These are phyloP conservation scores for Vespertilio murinus DNA, from an alignment of 2,797 vertebrate species.

Conservation along the genomic window DNA sequence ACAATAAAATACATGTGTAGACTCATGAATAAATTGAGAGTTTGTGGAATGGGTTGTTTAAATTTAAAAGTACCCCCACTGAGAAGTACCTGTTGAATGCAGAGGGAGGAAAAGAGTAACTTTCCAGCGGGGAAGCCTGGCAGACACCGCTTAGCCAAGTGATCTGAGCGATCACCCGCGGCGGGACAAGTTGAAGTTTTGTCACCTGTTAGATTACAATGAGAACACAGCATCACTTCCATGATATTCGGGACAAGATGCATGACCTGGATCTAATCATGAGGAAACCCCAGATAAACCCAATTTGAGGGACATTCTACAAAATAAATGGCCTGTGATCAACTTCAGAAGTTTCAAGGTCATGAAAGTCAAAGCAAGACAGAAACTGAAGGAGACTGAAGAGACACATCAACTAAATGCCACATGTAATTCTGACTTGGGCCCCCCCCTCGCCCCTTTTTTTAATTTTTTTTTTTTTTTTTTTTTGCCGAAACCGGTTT, in stretches of 20 bases:
- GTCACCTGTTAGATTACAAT: background rate
- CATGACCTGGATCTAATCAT: background rate
- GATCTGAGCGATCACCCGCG: background rate
- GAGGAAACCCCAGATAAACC: background rate
- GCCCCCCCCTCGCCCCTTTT: background rate
- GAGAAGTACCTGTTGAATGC: background rate
- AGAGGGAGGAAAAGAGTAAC: background rate
- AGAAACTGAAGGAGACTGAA: background rate
- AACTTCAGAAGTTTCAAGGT: background rate
- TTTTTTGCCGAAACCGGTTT: too few relatives aligned
- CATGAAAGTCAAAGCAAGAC: background rate
- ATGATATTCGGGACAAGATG: background rate
- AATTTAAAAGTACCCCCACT: background rate
- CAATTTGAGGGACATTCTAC: background rate
- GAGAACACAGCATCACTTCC: background rate
- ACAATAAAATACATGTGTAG: background rate
- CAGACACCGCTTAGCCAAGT: background rate
- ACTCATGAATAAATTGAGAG: constrained; percentile 23
- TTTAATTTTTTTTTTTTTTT: too few relatives aligned
- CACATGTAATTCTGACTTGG: background rate
- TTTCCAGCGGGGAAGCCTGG: background rate
- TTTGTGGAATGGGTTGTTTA: constrained; percentile 13
- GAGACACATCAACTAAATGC: background rate
- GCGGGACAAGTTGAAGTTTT: background rate
- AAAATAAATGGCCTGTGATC: background rate